These are phyloP conservation scores for Tenebrio molitor DNA, from an alignment of 1,140 invertebrate species.

Conservation along the genomic window DNA sequence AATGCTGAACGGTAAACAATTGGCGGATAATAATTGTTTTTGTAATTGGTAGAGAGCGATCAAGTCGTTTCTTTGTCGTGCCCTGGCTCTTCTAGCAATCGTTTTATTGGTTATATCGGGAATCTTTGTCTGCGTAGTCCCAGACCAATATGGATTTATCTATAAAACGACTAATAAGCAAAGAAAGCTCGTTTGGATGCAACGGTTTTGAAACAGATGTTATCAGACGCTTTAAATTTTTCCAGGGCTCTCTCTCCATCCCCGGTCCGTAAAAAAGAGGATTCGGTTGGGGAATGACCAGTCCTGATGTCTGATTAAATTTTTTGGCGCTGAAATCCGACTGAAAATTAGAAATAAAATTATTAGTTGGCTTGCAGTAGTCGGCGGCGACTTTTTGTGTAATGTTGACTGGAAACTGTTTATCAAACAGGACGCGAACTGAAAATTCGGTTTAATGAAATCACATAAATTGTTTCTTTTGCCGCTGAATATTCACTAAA, in stretches of 20 bases:
- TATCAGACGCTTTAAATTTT: conserved; percentile 30
- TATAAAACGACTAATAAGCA: conserved; percentile 35
- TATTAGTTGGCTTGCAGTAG: conserved; percentile 11
- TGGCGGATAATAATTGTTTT: conserved; percentile 35
- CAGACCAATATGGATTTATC: conserved; percentile 31
- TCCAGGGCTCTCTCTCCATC: conserved; percentile 9
- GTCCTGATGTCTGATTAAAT: conserved; percentile 14
- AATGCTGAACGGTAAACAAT: conserved; percentile 29
- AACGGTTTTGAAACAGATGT: conserved; percentile 31
- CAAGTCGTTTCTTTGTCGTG: conserved; percentile 7
- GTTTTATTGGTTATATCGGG: conserved; percentile 18
- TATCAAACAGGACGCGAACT: conserved; percentile 29
- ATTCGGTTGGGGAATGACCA: background rate
- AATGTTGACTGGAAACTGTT: conserved; percentile 25
- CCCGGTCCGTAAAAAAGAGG: background rate
- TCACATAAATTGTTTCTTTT: conserved; percentile 33
- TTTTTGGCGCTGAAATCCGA: conserved; percentile 3
- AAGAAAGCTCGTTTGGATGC: conserved; percentile 13
- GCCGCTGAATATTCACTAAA: conserved; percentile 35
- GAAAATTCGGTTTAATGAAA: conserved; percentile 37
- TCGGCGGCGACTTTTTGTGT: conserved; percentile 6
- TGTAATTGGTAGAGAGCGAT: conserved; percentile 29
- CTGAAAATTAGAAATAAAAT: conserved; percentile 4
- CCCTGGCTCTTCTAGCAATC: background rate
- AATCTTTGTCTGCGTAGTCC: conserved; percentile 22